Conservation (phyloP, 2,113 vertebrate species). For the Aphyosemion australe region DNA sequence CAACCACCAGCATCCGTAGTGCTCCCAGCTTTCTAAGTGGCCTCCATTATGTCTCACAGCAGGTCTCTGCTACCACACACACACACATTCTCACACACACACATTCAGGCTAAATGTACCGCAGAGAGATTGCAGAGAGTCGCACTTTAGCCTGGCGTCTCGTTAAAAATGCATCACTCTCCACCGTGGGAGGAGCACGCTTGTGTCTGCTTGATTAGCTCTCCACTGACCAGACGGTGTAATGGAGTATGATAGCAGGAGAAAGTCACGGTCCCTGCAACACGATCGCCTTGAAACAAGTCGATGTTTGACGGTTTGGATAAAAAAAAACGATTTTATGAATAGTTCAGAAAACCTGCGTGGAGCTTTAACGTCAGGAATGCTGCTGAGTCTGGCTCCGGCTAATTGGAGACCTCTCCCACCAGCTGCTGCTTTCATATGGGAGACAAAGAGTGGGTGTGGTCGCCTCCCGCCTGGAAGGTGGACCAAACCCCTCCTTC, state of each 20-base stretch:
- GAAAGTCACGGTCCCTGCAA: conserved; percentile 9
- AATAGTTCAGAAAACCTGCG: not conserved
- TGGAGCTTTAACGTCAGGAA: not conserved
- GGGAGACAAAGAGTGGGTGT: conserved; percentile 73
- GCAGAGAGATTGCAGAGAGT: conserved; percentile 41
- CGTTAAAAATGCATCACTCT: conserved; percentile 72
- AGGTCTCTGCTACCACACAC: conserved; percentile 34
- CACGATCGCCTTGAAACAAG: not conserved
- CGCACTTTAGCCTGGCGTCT: conserved; percentile 56
- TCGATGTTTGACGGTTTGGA: not conserved
- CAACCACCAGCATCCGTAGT: not conserved
- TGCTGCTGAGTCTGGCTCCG: conserved; percentile 38
- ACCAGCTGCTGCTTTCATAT: conserved; percentile 70
- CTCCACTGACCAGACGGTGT: conserved; percentile 45
- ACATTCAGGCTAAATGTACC: conserved; percentile 52
- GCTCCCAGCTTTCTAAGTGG: conserved; percentile 19
- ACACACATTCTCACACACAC: conserved; percentile 13
- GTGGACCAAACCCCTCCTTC: conserved; percentile 49
- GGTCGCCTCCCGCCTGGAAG: conserved; percentile 61
- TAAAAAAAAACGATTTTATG: too few species aligned
- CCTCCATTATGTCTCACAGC: conserved; percentile 50
- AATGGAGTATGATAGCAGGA: conserved; percentile 50
- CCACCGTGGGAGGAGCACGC: conserved; percentile 50
- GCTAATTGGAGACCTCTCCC: conserved; percentile 63
- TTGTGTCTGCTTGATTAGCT: conserved; percentile 67